Evolutionary conservation across 2,888 invertebrate species (phyloP).

Genomic region (Caenorhabditis macrosperma): DNA sequence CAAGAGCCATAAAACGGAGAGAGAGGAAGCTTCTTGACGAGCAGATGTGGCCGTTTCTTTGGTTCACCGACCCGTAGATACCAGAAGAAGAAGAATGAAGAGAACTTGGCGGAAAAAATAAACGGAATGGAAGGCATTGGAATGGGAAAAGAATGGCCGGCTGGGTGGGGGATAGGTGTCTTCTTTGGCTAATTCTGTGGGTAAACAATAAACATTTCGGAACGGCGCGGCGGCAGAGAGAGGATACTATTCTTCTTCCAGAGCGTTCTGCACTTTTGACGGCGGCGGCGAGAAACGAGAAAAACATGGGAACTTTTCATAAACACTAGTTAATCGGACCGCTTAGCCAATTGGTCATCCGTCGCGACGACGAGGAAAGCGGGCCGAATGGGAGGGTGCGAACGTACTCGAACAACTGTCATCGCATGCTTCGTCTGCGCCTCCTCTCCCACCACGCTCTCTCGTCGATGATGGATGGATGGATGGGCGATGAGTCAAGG

Average conservation of each 20-base stretch:
- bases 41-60: conserved; percentile 39
- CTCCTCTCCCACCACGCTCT: conserved; percentile 12
- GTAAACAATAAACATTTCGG: neutral
- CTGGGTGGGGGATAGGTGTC: conserved; percentile 14
- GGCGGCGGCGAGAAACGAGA: neutral
- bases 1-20: conserved; percentile 27
- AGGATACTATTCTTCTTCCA: neutral
- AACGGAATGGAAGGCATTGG: neutral
- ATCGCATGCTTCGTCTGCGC: conserved; percentile 29
- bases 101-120: conserved; percentile 5
- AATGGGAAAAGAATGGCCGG: neutral
- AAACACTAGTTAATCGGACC: neutral
- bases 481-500: conserved; percentile 39
- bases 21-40: conserved; percentile 31
- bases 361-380: neutral
- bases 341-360: conserved; percentile 44
- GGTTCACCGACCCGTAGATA: conserved; percentile 4
- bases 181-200: neutral
- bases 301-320: conserved; percentile 2
- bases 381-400: conserved; percentile 37
- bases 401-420: conserved; percentile 57
- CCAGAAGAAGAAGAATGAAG: conserved; percentile 7
- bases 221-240: neutral
- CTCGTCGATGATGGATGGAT: conserved; percentile 41
- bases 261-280: neutral